Evolutionary conservation across 2,113 vertebrate species (phyloP).

Genomic region (Pungitius pungitius): DNA sequence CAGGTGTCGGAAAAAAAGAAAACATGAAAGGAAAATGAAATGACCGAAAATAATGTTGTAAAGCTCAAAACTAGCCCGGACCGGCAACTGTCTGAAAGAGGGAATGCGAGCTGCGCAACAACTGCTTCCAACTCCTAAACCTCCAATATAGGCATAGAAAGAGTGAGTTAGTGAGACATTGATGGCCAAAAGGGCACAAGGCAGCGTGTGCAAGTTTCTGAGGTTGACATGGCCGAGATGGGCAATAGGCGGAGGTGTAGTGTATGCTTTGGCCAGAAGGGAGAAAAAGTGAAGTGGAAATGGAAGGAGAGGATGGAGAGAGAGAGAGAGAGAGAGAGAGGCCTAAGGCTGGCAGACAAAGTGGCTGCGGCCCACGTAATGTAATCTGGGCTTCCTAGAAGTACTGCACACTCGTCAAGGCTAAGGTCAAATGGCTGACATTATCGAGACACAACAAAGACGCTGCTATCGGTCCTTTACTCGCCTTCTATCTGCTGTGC

Average conservation of each 20-base stretch:
- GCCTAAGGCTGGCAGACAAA: conserved; percentile 56
- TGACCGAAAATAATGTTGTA: neutral
- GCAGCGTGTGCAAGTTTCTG: neutral
- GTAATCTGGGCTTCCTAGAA: conserved; percentile 69
- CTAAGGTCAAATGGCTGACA: conserved; percentile 75
- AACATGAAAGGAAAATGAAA: conserved; percentile 16
- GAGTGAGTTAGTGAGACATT: conserved; percentile 20
- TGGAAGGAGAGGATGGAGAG: neutral
- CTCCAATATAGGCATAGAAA: conserved; percentile 26
- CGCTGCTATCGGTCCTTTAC: conserved; percentile 59
- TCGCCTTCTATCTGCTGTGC: conserved; percentile 25
- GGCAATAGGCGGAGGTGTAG: conserved; percentile 7
- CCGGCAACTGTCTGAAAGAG: conserved; percentile 11
- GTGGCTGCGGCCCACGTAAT: conserved; percentile 66
- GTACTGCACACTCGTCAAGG: conserved; percentile 67
- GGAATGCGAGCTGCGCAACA: conserved; percentile 19
- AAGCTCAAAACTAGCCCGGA: conserved; percentile 13
- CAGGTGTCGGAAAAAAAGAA: conserved; percentile 22
- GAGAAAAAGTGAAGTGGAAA: neutral
- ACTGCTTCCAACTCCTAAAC: conserved; percentile 59
- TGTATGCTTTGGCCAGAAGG: conserved; percentile 12
- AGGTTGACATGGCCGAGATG: neutral
- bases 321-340: neutral
- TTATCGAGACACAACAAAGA: conserved; percentile 77
- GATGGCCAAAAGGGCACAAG: conserved; percentile 7